A percentile compares a stretch with the other conserved stretches of the same genome.
Evolutionary conservation across 2,888 invertebrate species (phyloP).

Genomic region (Andrena praecox): DNA sequence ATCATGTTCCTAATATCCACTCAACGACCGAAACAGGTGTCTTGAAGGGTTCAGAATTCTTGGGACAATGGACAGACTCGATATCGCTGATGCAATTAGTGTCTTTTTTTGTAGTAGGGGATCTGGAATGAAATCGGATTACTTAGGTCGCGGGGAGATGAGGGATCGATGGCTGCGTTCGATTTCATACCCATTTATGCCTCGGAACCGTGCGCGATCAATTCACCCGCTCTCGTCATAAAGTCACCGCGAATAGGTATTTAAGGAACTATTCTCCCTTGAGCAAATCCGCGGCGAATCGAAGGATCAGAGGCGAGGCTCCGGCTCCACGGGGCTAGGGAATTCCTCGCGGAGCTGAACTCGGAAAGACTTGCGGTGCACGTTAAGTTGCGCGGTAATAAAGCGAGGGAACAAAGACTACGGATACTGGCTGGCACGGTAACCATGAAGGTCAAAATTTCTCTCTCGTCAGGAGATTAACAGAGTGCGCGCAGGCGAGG

Average conservation of each 20-base stretch:
- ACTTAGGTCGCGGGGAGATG: too few species aligned
- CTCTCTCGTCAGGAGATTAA: slow-evolving; percentile 62
- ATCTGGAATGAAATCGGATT: too few species aligned
- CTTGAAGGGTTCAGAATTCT: too few species aligned
- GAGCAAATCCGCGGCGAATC: slow-evolving; percentile 17
- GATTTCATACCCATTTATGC: background rate
- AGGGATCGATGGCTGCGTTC: background rate
- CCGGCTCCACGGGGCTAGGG: background rate
- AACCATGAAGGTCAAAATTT: slow-evolving; percentile 66
- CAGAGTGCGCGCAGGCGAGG: slow-evolving; percentile 39
- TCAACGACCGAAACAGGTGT: too few species aligned
- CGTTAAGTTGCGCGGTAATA: slow-evolving; percentile 47
- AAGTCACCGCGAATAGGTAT: background rate
- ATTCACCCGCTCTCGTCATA: background rate
- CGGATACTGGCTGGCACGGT: slow-evolving; percentile 41
- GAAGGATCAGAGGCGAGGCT: background rate
- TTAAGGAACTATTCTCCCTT: background rate
- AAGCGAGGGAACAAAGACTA: slow-evolving; percentile 56
- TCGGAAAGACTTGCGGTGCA: slow-evolving; percentile 35
- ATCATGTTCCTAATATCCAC: too few species aligned
- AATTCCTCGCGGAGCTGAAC: slow-evolving; percentile 13
- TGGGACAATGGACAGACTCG: too few species aligned
- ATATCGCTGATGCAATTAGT: too few species aligned
- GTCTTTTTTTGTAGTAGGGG: too few species aligned
- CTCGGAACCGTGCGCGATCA: background rate